Conservation (phyloP, 2,888 invertebrate genomes). For the Frankliniella intonsa region DNA sequence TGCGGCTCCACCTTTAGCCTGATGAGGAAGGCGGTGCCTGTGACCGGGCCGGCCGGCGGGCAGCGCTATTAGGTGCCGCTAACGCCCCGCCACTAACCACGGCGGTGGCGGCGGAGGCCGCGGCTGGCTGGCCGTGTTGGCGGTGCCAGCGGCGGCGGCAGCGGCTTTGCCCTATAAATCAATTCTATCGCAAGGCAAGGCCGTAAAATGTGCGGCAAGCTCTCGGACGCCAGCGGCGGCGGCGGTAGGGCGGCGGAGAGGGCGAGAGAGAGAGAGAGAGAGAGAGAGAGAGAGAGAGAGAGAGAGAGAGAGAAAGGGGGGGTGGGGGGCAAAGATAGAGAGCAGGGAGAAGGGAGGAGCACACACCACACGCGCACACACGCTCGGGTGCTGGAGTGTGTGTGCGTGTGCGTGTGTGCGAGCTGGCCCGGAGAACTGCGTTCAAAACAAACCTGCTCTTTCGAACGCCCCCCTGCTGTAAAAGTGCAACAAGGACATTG, state of each 20-base stretch:
- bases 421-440: no score
- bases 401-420: no score
- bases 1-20: no score
- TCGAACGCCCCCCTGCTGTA: no score
- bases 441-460: no score
- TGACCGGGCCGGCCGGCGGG: no score
- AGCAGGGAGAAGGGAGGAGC: not conserved
- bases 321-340: not conserved
- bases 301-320: not conserved
- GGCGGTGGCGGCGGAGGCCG: not conserved
- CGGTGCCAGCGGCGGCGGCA: not conserved
- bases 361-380: no score
- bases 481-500: no score
- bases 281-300: not conserved
- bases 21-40: no score
- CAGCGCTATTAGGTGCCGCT: no score
- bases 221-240: constrained; percentile 13
- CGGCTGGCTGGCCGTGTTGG: not conserved
- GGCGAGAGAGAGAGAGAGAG: not conserved
- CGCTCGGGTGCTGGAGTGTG: no score
- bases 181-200: constrained; percentile 17
- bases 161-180: constrained; percentile 21
- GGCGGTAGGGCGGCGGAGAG: constrained; percentile 2
- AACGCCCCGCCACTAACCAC: no score
- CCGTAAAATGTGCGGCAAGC: constrained; percentile 22